Base-by-base conservation (phyloP, 2,113 vertebrate genomes). In the Ceuthmochares aereus region DNA sequence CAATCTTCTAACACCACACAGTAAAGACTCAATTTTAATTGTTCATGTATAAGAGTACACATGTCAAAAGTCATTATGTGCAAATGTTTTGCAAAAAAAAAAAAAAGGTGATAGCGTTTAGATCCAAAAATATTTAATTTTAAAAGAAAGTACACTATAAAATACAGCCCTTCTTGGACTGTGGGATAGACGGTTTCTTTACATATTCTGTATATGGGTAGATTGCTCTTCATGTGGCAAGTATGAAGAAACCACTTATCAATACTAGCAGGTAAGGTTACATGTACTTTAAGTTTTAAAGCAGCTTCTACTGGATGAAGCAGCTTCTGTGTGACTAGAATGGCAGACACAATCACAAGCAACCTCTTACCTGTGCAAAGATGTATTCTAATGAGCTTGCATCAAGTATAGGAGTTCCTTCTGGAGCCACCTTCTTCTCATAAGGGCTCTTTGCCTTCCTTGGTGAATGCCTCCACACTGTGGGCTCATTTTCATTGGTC, bases 391-490 rank as follows among this genome's bases (percentile, higher is more conserved):
- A 94, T 2, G 99, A 99, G 47, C 86, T 93, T 15, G 98, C 98
- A 6, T 99, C 99, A 6, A 99, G 98, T 7, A 99, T 98, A 4
- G 99, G 99, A 1, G 98, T 99, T 47, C 99, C 99, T 67, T 99
- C 99, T 2, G 98, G 98, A 2, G 56, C 93, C 87, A 97, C 98
- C 89, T 98, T 98, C 66, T 98, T 97, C 89, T 98, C 98, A 0
- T 97, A 97, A 19, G 96, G 94, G 37, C 96, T 98, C 95, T 97
- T 99, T 69, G 99, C 98, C 95, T 98, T 99, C 96, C 98, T 98
- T 21, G 99, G 98, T 52, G 98, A 99, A 96, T 99, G 98, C 30
- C 99, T 98, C 99, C 99, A 99, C 72, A 99, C 99, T 1, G 98
- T 98, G 81, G 98, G 98, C 74, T 99, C 99, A 0, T 91, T 98